A percentile compares a stretch with the other conserved stretches of the same genome.
These are phyloP conservation scores for Intellagama lesueurii DNA, from an alignment of 2,797 vertebrate genomes.

Conservation along the genomic window DNA sequence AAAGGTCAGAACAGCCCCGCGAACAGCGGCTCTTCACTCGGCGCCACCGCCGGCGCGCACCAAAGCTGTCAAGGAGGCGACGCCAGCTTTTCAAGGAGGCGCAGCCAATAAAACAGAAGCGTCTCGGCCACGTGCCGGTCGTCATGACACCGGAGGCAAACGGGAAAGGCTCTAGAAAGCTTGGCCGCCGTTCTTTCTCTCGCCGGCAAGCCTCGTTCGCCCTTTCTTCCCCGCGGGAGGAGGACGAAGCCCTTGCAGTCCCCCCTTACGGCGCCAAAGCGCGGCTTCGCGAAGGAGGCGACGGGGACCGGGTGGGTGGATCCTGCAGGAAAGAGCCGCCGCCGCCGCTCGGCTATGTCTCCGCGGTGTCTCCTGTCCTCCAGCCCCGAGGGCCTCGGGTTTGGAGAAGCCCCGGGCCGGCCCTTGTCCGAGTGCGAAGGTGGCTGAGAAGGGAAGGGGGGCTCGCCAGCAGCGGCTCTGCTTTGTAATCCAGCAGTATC, in stretches of 20 bases:
- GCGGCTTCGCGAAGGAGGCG: neutral
- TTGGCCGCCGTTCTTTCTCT: neutral
- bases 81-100: neutral
- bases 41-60: neutral
- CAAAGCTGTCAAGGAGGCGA: neutral
- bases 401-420: no score
- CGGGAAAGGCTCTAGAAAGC: neutral
- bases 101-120: rapidly evolving
- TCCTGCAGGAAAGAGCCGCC: no score
- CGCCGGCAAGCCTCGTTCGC: no score
- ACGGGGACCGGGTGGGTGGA: no score
- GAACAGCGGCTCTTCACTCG: neutral
- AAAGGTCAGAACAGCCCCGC: neutral
- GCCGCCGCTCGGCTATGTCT: no score
- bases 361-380: no score
- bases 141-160: neutral
- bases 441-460: no score
- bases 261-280: neutral
- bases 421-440: no score
- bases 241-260: neutral
- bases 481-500: no score
- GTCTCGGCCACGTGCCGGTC: neutral
- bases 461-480: no score
- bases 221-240: neutral
- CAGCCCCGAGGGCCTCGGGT: no score